Evolutionary conservation across 1,140 invertebrate species (phyloP).

Genomic region (Pseudobourletiella spinata): DNA sequence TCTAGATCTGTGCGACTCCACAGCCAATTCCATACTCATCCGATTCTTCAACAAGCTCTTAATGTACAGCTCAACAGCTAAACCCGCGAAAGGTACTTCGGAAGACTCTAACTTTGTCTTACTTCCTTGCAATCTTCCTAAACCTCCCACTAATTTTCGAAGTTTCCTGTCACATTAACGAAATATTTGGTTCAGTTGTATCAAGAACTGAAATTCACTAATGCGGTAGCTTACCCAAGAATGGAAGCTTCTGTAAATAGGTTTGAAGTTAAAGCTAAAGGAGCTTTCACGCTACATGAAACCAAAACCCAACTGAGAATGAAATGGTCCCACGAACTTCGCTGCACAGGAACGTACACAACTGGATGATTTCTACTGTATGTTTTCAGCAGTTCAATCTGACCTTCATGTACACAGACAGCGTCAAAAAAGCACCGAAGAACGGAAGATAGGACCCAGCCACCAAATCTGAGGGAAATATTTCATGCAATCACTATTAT

Average conservation of each 20-base stretch:
- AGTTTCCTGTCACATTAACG: neutral
- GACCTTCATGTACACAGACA: conserved; percentile 15
- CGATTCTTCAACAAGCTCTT: neutral
- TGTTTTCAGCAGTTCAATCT: conserved; percentile 10
- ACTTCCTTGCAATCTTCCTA: neutral
- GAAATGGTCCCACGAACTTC: conserved; percentile 9
- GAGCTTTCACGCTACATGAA: neutral
- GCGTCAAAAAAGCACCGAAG: conserved; percentile 1
- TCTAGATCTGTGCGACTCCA: neutral
- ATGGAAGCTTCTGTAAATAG: no score
- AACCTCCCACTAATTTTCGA: neutral
- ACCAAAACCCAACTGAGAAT: conserved; percentile 3
- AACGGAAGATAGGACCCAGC: neutral
- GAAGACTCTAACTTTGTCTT: neutral
- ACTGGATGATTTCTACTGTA: conserved; percentile 8
- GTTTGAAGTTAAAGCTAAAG: no score
- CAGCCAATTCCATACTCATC: neutral
- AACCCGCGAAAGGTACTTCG: neutral
- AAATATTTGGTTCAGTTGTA: no score
- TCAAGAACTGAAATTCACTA: no score
- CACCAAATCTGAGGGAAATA: neutral
- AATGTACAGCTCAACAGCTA: neutral
- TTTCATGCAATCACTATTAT: neutral
- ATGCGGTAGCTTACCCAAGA: no score
- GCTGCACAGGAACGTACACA: conserved; percentile 16